phyloP scores from a whole-genome alignment of 2,113 vertebrate species.

The Meriones unguiculatus region DNA sequence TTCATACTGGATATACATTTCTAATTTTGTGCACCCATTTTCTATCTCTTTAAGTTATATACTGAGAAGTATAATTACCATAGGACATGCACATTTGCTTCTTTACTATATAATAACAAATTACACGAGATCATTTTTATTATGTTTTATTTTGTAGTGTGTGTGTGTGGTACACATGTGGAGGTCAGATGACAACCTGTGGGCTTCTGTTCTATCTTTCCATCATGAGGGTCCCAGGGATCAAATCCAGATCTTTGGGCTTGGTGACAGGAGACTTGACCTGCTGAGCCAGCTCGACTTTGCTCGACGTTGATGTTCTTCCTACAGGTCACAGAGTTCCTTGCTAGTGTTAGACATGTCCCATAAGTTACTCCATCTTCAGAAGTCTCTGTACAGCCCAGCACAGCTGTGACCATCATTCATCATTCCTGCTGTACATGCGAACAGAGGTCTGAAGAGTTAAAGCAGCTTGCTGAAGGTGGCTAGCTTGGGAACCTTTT shows the following conservation, averaged over 20 bases:
- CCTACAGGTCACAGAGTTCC: neutral
- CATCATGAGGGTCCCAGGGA: neutral
- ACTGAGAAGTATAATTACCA: slow-evolving; percentile 13
- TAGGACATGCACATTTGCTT: slow-evolving; percentile 21
- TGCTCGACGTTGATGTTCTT: neutral
- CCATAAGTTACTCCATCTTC: neutral
- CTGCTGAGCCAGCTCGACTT: neutral
- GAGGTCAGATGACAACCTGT: neutral
- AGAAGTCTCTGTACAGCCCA: neutral
- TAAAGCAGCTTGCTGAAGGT: neutral
- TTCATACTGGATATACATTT: neutral
- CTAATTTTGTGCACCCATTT: slow-evolving; percentile 9
- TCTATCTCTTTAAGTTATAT: slow-evolving; percentile 32
- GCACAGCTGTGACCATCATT: neutral
- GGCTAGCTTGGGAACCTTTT: neutral
- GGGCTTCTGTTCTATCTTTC: neutral
- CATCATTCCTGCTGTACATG: neutral
- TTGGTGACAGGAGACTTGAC: neutral
- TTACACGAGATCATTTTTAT: neutral
- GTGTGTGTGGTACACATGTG: neutral
- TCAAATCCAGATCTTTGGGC: neutral
- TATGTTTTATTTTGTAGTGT: neutral
- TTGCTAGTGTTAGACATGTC: neutral
- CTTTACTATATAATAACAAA: neutral
- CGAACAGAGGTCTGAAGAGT: neutral